Evolutionary conservation across 2,113 vertebrate genomes (phyloP).

Genomic region (Anguilla japonica): DNA sequence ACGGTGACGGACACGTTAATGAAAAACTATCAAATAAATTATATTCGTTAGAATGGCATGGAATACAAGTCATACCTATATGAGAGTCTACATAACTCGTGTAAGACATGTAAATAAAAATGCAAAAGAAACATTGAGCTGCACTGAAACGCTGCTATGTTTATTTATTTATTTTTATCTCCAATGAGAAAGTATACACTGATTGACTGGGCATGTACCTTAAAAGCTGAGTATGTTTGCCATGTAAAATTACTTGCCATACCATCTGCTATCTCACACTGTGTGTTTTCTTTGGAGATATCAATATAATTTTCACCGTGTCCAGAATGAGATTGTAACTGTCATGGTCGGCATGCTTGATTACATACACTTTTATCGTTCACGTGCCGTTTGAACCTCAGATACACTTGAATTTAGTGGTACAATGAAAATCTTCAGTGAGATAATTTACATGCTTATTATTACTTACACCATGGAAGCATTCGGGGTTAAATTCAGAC

Average conservation of each 20-base stretch:
- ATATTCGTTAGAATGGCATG: not conserved
- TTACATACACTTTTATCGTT: not conserved
- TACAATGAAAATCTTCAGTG: not conserved
- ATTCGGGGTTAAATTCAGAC: constrained; percentile 16
- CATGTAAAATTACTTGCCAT: not conserved
- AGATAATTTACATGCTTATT: not conserved
- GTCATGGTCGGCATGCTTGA: not conserved
- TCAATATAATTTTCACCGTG: not conserved
- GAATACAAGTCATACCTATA: not conserved
- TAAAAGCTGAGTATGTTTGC: not conserved
- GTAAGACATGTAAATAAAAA: not conserved
- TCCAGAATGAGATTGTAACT: not conserved
- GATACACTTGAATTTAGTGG: not conserved
- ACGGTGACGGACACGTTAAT: not conserved
- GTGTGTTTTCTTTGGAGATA: not conserved
- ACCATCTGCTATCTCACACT: not conserved
- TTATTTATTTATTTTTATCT: not conserved
- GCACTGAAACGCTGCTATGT: not conserved
- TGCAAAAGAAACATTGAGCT: not conserved
- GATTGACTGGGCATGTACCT: not conserved
- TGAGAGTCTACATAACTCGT: not conserved
- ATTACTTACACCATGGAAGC: not conserved
- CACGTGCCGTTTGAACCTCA: not conserved
- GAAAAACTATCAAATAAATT: not conserved
- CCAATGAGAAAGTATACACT: not conserved